phyloP scores from a whole-genome alignment of 2,888 invertebrate genomes.

The Sinohyriopsis cumingii region DNA sequence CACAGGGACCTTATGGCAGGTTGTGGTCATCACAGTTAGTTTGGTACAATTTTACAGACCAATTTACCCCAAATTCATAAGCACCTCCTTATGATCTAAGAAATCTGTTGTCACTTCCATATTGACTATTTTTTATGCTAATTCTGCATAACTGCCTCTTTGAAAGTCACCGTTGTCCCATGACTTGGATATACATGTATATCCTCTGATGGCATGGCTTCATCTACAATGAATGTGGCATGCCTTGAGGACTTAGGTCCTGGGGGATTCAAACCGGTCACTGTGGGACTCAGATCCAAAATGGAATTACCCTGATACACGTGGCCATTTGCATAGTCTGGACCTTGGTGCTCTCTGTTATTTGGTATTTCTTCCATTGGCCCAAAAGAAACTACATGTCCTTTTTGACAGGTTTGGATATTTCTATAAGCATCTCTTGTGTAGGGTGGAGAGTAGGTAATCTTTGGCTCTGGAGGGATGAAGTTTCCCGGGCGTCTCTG shows the following conservation, averaged over 20 bases:
- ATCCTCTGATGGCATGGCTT: constrained; percentile 28
- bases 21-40: too few relatives aligned
- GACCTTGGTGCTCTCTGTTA: too few relatives aligned
- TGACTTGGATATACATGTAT: constrained; percentile 15
- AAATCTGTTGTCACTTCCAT: too few relatives aligned
- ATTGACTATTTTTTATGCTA: constrained; percentile 2
- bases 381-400: too few relatives aligned
- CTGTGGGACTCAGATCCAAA: constrained; percentile 38
- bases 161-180: constrained; percentile 39
- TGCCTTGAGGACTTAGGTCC: constrained; percentile 25
- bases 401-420: too few relatives aligned
- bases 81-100: too few relatives aligned
- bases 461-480: constrained; percentile 12
- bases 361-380: too few relatives aligned
- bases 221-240: constrained; percentile 28
- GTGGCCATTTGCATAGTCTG: constrained; percentile 1
- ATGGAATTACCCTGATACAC: constrained; percentile 8
- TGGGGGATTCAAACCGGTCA: constrained; percentile 36
- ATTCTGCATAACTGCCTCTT: constrained; percentile 43
- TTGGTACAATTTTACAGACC: too few relatives aligned
- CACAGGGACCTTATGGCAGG: too few relatives aligned
- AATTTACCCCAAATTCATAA: too few relatives aligned
- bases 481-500: constrained; percentile 44
- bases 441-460: too few relatives aligned
- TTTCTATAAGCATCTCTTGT: too few relatives aligned